Evolutionary conservation across 2,888 invertebrate species (phyloP), one percentile per base, ranked within the genome.

Genomic region (Platynereis dumerilii): DNA sequence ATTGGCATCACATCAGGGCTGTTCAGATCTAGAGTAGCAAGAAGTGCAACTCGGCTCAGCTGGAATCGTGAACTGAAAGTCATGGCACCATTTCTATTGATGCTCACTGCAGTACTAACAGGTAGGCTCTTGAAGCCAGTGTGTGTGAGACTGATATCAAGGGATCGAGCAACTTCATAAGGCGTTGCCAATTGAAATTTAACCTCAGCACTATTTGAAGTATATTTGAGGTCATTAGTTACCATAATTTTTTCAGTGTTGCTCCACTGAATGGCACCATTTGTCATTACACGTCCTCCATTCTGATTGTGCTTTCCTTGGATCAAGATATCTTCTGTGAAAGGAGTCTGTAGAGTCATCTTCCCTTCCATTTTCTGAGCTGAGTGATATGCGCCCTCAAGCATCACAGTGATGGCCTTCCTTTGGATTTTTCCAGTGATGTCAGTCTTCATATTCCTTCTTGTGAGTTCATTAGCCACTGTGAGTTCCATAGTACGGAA

Each of bases 271-370:
- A 48, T n/a, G 7, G n/a, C 48, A 48, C 20, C 7, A 20, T n/a
- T 20, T 20, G 48, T 20, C n/a, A 20, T n/a, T 7, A 20, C 5
- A 20, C 7, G 3, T n/a, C 48, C 22, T 5, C 22, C 22, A 48
- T 5, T 22, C n/a, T n/a, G 20, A 12, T 48, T 48, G 22, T 48
- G 48, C 7, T 22, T 48, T 5, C 3, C 20, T 12, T 20, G 22
- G 17, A 48, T n/a, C 7, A 20, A 3, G n/a, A 48, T 48, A n/a
- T 48, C 48, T 7, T 48, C 48, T n/a, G 17, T n/a, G 48, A 48
- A 48, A n/a, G 48, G 48, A 48, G 48, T 48, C 22, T 48, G n/a
- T n/a, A 48, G 22, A 12, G 48, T 48, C 20, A 48, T 48, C 20
- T 22, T 48, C 3, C 48, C 48, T 22, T 48, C 48, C 34, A 34